These are phyloP conservation scores for Chrysolina oricalcia DNA, from an alignment of 2,888 invertebrate species.

Conservation along the genomic window DNA sequence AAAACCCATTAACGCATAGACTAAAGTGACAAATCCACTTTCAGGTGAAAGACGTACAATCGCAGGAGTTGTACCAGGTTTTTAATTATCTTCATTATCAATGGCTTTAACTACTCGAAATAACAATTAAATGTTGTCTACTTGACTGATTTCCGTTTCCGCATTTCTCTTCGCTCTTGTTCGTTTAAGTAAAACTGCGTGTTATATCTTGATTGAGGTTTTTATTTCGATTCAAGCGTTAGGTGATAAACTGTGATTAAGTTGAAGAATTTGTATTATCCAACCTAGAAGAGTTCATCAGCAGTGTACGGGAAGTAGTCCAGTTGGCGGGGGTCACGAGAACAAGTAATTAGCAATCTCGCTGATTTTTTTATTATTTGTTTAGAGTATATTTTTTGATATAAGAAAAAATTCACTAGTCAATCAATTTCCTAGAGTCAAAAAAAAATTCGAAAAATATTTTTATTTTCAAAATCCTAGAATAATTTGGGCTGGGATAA, in stretches of 20 bases:
- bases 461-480: too few species aligned
- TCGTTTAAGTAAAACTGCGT: slow-evolving; percentile 38
- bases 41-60: slow-evolving; percentile 45
- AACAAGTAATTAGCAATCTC: too few species aligned
- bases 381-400: too few species aligned
- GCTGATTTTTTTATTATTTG: too few species aligned
- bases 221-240: not conserved
- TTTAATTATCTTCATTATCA: slow-evolving; percentile 27
- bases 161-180: slow-evolving; percentile 52
- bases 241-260: not conserved
- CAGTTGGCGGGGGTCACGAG: too few species aligned
- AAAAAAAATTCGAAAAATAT: too few species aligned
- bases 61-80: slow-evolving; percentile 23
- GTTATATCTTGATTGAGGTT: slow-evolving; percentile 34
- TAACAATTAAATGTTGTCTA: slow-evolving; percentile 49
- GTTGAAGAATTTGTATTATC: not conserved
- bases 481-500: too few species aligned
- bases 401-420: too few species aligned
- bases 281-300: too few species aligned
- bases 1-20: slow-evolving; percentile 48
- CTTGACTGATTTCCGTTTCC: slow-evolving; percentile 57
- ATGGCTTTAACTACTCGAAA: slow-evolving; percentile 42
- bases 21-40: slow-evolving; percentile 55
- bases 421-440: too few species aligned
- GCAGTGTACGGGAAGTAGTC: too few species aligned